Base-by-base conservation (phyloP, 2,113 vertebrate genomes). In the Glareola pratincola region DNA sequence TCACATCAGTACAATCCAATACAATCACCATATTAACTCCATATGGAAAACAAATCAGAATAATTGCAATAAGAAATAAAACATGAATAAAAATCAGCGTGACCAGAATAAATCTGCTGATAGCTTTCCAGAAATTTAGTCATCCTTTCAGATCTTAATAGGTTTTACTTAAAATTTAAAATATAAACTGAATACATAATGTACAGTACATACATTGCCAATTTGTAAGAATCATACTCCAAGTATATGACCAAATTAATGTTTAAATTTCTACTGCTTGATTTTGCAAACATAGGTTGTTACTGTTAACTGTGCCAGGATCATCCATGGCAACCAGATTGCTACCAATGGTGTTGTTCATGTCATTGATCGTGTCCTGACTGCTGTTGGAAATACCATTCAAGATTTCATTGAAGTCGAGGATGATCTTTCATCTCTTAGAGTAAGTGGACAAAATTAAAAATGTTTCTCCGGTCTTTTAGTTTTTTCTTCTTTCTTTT, bases 331-430 rank as follows among this genome's bases (percentile, higher is more conserved):
- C 12, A 99, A 99, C 95, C 99, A 99, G 96, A 98, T 99, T 75
- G 98, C 99, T 79, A 99, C 99, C 83, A 99, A 99, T 59, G 99
- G 99, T 30, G 99, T 99, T 32, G 99, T 99, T 37, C 99, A 99
- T 12, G 99, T 99, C 4, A 97, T 99, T 82, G 99, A 99, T 83
- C 99, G 99, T 14, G 99, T 99, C 78, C 98, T 99, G 94, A 99
- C 98, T 0, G 94, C 99, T 27, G 98, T 98, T 76, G 98, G 98
- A 83, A 99, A 96, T 96, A 99, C 98, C 73, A 99, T 99, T 92
- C 98, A 98, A 95, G 98, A 99, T 66, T 97, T 98, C 72, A 95
- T 99, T 45, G 99, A 99, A 56, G 88, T 97, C 0, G 97, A 99
- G 2, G 99, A 99, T 60, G 99, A 99, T 2, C 98, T 99, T 78